Evolutionary conservation across 1,140 invertebrate species (phyloP).

Genomic region (Melitaea cinxia): DNA sequence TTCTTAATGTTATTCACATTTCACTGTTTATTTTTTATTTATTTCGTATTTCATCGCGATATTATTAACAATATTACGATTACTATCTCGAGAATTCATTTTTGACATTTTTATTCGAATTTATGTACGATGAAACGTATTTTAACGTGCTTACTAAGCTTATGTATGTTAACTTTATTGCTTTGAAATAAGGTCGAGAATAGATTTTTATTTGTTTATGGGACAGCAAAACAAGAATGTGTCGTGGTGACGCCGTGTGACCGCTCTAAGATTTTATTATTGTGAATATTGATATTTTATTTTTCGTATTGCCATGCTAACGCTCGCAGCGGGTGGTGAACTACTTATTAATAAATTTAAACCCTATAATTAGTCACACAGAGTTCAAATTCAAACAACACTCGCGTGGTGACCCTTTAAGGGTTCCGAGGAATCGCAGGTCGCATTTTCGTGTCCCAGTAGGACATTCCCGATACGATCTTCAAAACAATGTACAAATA

Average conservation of each 20-base stretch:
- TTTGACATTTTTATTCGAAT: slow-evolving; percentile 80
- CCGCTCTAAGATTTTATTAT: slow-evolving; percentile 79
- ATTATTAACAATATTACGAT: slow-evolving; percentile 78
- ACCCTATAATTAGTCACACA: slow-evolving; percentile 41
- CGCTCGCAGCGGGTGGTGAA: slow-evolving; percentile 68
- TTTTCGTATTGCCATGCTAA: slow-evolving; percentile 72
- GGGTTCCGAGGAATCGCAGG: slow-evolving; percentile 66
- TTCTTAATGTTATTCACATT: slow-evolving; percentile 57
- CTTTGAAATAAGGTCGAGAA: slow-evolving; percentile 18
- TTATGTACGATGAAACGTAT: slow-evolving; percentile 49
- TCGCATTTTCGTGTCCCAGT: slow-evolving; percentile 53
- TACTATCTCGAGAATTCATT: slow-evolving; percentile 77
- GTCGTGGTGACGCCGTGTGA: slow-evolving; percentile 61
- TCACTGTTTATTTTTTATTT: slow-evolving; percentile 70
- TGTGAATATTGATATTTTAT: slow-evolving; percentile 79
- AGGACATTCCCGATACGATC: slow-evolving; percentile 63
- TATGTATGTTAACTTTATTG: neutral
- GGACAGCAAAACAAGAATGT: slow-evolving; percentile 27
- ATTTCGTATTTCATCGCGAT: slow-evolving; percentile 75
- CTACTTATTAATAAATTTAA: slow-evolving; percentile 30
- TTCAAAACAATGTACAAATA: slow-evolving; percentile 46
- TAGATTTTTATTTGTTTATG: slow-evolving; percentile 25
- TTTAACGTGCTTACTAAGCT: neutral
- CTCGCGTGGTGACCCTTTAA: slow-evolving; percentile 41
- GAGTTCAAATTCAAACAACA: slow-evolving; percentile 34